These are phyloP conservation scores for Phymorhynchus buccinoides DNA, from an alignment of 1,140 invertebrate genomes.

Conservation along the genomic window DNA sequence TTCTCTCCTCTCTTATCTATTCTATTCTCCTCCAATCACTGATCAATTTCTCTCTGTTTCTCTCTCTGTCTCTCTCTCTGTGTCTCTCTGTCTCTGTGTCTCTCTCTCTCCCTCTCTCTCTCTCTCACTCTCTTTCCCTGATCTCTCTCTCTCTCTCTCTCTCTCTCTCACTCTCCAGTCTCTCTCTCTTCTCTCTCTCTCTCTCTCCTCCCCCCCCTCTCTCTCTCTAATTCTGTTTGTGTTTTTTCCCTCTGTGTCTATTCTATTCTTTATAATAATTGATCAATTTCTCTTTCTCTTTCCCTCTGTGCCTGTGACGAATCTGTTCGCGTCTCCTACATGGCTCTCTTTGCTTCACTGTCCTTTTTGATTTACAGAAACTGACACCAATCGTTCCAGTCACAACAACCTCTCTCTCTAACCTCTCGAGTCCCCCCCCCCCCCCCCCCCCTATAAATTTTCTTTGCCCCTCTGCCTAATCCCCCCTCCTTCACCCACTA, in stretches of 20 bases:
- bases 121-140: no score
- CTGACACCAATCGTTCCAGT: no score
- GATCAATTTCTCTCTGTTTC: background rate
- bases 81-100: background rate
- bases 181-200: no score
- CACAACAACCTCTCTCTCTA: no score
- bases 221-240: no score
- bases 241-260: background rate
- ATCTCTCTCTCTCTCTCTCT: no score
- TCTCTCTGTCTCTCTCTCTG: background rate
- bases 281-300: background rate
- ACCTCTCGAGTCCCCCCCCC: background rate
- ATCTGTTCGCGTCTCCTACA: no score
- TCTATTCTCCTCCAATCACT: background rate
- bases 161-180: no score
- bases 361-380: no score
- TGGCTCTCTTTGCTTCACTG: background rate
- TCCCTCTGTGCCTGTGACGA: background rate
- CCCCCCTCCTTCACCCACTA: no score
- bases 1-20: background rate
- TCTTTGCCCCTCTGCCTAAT: no score
- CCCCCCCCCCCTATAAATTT: background rate
- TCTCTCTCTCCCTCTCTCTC: background rate
- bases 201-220: background rate
- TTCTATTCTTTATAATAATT: background rate